Base-by-base conservation (phyloP, 2,113 vertebrate species). In the Hystrix cristata region DNA sequence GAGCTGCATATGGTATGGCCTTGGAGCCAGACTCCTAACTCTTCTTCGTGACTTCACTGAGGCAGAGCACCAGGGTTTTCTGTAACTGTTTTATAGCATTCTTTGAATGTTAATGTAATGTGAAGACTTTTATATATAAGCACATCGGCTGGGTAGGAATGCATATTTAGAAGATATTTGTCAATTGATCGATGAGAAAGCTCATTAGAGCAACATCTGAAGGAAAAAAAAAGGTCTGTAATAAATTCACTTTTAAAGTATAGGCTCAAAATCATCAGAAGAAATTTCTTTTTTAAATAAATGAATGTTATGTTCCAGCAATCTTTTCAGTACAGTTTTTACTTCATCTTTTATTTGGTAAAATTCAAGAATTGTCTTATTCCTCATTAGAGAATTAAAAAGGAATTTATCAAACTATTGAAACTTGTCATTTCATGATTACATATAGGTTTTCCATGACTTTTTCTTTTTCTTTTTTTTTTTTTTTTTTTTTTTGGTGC, bases 301-400 rank as follows among this genome's bases (percentile, higher is more conserved):
- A 59, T 43, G n/a, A 91, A 60, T 78, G 2, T 14, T 86, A 53
- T 59, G 43, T 15, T 16, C 38, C 74, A 80, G 19, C 43, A 65
- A 59, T 4, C 57, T 95, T 95, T 83, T 46, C 6, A 80, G 48
- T 79, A 83, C 16, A 57, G 10, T 60, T 91, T 96, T 85, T 1
- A 43, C n/a, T 65, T 91, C 1, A 53, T 64, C 60, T 89, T 23
- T 64, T 82, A 78, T 46, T 94, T 91, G 65, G 31, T 76, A 93
- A 93, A 95, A 87, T 64, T 94, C 25, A 55, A 83, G 19, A 51
- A 0, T 93, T 3, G 29, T 76, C 57, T 93, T 79, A 43, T 53
- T 83, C 31, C 13, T 87, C 88, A 76, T 48, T 55, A 76, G n/a
- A 90, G 34, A 78, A 87, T 88, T 91, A 82, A 43, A 89, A 89